Evolutionary conservation across 2,888 invertebrate genomes (phyloP), one percentile per base, ranked within the genome.

Genomic region (Pollenia griseotomentosa): DNA sequence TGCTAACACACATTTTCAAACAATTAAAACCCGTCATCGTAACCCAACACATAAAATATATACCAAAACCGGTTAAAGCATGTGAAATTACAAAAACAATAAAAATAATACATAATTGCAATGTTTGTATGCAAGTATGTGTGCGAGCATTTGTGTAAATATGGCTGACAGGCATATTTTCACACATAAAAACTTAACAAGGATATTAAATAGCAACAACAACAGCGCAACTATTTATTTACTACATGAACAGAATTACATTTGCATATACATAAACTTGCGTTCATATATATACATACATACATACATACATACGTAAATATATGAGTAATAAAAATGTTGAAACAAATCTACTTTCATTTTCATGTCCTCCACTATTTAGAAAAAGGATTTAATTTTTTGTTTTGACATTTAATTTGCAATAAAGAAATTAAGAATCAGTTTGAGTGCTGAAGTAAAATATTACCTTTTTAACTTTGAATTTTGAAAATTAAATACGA

Each of bases 1-100:
- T 88, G 88, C 87, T 87, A 88, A 89, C 89, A 88, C 79, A 84
- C 65, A 88, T 89, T 81, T 83, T 80, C 65, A 73, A 84, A 73
- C 65, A 81, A 85, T 66, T 74, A 80, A 73, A 75, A 85, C 55
- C 75, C 53, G 46, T 79, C 63, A 74, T 71, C 53, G 48, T 23
- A 81, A 19, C 19, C 70, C 23, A 57, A 61, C 70, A 57, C 48
- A 78, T 42, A 71, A 19, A 48, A 40, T 11, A 9, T 7, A 68
- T 46, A 44, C 42, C 19, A 42, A 82, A 68, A 74, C 44, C 83
- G 61, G 78, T 81, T 74, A 82, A 77, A 66, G 51, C 40, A 40
- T 68, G 55, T 66, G 14, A 85, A 80, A 61, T 46, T 63, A 70
- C n/a, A 59, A 46, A 42, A 19, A 75, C 57, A 71, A 75, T 57